Evolutionary conservation across 2,888 invertebrate genomes (phyloP).

Genomic region (Nomada ruficornis): DNA sequence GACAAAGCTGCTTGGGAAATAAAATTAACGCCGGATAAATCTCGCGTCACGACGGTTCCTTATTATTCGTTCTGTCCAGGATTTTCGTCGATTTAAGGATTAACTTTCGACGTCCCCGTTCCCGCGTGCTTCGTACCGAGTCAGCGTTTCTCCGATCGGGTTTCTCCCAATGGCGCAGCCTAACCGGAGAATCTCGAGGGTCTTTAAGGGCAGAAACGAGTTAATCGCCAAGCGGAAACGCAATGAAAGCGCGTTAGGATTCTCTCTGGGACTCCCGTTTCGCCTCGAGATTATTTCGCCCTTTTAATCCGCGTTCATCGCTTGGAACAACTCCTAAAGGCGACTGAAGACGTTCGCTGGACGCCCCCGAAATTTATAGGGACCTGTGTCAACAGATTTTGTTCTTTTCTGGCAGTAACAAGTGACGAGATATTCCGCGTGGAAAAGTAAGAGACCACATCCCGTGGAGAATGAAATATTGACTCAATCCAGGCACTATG

Average conservation of each 20-base stretch:
- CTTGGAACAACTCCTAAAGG: neutral
- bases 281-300: neutral
- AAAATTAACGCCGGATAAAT: slow-evolving; percentile 51
- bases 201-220: slow-evolving; percentile 65
- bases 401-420: neutral
- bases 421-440: neutral
- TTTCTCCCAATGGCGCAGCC: slow-evolving; percentile 12
- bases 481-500: no score
- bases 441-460: no score
- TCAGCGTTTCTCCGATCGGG: slow-evolving; percentile 62
- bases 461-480: no score
- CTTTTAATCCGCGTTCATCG: neutral
- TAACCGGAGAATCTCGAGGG: slow-evolving; percentile 60
- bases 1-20: slow-evolving; percentile 34
- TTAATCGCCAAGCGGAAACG: slow-evolving; percentile 70
- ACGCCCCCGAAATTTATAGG: no score
- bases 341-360: neutral
- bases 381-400: neutral
- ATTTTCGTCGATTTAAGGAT: slow-evolving; percentile 62
- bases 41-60: slow-evolving; percentile 43
- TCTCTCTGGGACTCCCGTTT: slow-evolving; percentile 40
- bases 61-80: slow-evolving; percentile 43
- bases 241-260: slow-evolving; percentile 58
- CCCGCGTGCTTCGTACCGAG: slow-evolving; percentile 46
- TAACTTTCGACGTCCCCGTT: slow-evolving; percentile 62